Percentiles rank a stretch among this genome's conserved stretches.
Evolutionary conservation across 1,140 invertebrate genomes (phyloP).

Genomic region (Hetaerina americana): DNA sequence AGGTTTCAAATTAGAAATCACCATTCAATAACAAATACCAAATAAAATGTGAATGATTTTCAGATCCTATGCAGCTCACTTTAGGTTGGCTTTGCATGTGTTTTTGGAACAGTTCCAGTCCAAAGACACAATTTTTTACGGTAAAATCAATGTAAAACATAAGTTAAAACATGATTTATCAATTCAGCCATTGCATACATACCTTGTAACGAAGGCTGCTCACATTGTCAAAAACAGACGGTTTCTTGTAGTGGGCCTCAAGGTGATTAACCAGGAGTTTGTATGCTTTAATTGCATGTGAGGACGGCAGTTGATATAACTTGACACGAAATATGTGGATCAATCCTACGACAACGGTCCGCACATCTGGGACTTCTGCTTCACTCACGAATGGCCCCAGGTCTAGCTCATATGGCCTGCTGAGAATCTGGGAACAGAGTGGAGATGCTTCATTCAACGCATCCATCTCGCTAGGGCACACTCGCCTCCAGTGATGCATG

Average conservation of each 20-base stretch:
- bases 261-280: constrained; percentile 65
- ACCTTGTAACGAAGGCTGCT: constrained; percentile 56
- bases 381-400: constrained; percentile 32
- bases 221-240: constrained; percentile 52
- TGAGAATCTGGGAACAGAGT: constrained; percentile 35
- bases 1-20: too few species aligned
- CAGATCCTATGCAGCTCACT: too few species aligned
- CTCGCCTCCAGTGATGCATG: too few species aligned
- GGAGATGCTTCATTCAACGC: neutral
- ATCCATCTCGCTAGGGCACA: neutral
- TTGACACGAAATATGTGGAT: constrained; percentile 62
- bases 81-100: too few species aligned
- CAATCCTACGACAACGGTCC: constrained; percentile 53
- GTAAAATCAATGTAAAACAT: constrained; percentile 14
- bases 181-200: constrained; percentile 20
- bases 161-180: constrained; percentile 12
- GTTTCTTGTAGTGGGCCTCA: constrained; percentile 59
- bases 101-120: neutral
- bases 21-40: too few species aligned
- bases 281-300: constrained; percentile 63
- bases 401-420: constrained; percentile 45
- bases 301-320: constrained; percentile 58
- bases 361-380: constrained; percentile 53
- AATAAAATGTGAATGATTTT: too few species aligned
- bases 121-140: constrained; percentile 8